Evolutionary conservation across 2,113 vertebrate genomes (phyloP).

Genomic region (Neopipo cinnamomea): DNA sequence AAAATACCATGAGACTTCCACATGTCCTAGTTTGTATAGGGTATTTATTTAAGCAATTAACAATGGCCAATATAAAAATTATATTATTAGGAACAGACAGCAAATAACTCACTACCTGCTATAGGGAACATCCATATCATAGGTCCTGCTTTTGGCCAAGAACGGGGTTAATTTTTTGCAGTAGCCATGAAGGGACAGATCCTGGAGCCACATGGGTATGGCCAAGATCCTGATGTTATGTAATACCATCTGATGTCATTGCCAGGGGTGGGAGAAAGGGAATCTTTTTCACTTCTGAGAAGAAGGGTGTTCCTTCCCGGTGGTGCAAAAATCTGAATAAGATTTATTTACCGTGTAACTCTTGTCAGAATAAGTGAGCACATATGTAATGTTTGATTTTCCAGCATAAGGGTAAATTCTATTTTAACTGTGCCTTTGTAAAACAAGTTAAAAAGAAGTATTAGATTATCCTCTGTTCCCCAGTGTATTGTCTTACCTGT

Average conservation of each 20-base stretch:
- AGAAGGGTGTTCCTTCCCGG: too few species aligned
- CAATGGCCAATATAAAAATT: not conserved
- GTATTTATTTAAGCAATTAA: not conserved
- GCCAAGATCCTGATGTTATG: not conserved
- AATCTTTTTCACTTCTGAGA: accelerated
- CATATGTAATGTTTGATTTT: not conserved
- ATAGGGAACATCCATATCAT: not conserved
- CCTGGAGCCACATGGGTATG: not conserved
- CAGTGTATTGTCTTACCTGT: not conserved
- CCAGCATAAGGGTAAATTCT: not conserved
- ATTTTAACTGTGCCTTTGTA: not conserved
- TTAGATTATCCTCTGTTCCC: not conserved
- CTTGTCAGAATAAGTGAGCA: not conserved
- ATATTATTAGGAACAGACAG: not conserved
- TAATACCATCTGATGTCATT: not conserved
- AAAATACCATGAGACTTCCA: not conserved
- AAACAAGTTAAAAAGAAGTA: not conserved
- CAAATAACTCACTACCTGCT: not conserved
- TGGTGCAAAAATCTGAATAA: not conserved
- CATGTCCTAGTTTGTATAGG: not conserved
- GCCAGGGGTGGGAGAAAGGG: not conserved
- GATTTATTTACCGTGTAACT: not conserved
- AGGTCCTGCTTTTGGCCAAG: not conserved
- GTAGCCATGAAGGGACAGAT: not conserved
- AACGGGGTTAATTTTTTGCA: not conserved